Evolutionary conservation across 1,140 invertebrate genomes (phyloP), one percentile per base, ranked within the genome.

Genomic region (Leptestheria dahalacensis): DNA sequence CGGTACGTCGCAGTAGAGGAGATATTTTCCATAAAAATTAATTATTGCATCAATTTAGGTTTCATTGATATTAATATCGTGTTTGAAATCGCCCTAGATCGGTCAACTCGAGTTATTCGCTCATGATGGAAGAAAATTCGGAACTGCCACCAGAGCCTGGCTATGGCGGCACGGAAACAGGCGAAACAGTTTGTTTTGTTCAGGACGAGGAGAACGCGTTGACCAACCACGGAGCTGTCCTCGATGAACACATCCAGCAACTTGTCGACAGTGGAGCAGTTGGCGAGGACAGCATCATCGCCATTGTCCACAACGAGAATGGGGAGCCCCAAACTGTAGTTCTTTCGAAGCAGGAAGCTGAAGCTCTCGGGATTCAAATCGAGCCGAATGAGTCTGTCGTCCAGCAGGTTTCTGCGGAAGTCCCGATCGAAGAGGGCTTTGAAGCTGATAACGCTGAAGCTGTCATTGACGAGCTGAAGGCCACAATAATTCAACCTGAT

Each of bases 291-390:
- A 55, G 53, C 28, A 55, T 55, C 0, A 55, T 55, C 12, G 64
- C 64, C 25, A 67, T 65, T 18, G 62, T 64, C 28, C 61, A 64
- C 12, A 64, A 59, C 61, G 65, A 51, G 54, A 64, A 64, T 64
- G 64, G 57, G 41, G 61, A 64, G 59, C 60, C 51, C 26, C 52
- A 61, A 46, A 64, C 64, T 24, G 58, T 57, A 59, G 59, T 60
- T 12, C 47, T 60, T 49, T 62, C 54, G 46, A 53, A 50, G 20
- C 60, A 65, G 59, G 62, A 67, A 57, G 60, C 63, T 25, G 57
- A 65, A 54, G 61, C 57, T 41, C 54, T 64, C 18, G 62, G 61
- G 2, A 41, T 63, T 46, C 59, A 63, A 26, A 55, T 63, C 20
- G 56, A 55, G 20, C 21, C 26, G 24, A n/a, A n/a, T 41, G 33